These are phyloP conservation scores for Papilio elwesi DNA, from an alignment of 2,888 invertebrate genomes.

Conservation along the genomic window DNA sequence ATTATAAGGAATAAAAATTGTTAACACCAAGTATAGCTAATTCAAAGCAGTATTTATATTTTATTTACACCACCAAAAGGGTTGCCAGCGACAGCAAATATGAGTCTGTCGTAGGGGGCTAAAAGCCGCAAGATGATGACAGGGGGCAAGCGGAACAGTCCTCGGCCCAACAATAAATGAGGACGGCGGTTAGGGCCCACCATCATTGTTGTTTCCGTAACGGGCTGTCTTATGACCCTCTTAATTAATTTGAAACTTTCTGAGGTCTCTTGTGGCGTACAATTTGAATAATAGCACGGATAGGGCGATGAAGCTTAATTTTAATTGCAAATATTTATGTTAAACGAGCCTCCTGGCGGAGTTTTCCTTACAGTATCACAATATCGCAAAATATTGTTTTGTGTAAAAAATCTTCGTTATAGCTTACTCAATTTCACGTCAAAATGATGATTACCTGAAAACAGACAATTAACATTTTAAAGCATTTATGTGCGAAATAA, in stretches of 20 bases:
- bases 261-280: constrained; percentile 81
- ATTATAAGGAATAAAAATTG: not conserved
- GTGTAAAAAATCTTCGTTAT: not conserved
- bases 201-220: constrained; percentile 82
- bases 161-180: constrained; percentile 75
- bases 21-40: not conserved
- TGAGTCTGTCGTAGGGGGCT: constrained; percentile 56
- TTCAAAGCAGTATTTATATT: constrained; percentile 21
- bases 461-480: constrained; percentile 13
- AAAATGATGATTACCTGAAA: constrained; percentile 41
- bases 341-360: constrained; percentile 68
- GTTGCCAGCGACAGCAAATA: constrained; percentile 59
- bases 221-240: constrained; percentile 82
- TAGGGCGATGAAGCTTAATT: constrained; percentile 80
- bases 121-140: constrained; percentile 71
- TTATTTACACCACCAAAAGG: constrained; percentile 62
- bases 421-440: constrained; percentile 16
- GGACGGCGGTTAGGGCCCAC: constrained; percentile 67
- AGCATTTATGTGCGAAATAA: not conserved
- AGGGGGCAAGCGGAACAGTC: constrained; percentile 67
- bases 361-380: constrained; percentile 20
- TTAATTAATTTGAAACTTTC: constrained; percentile 85
- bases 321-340: constrained; percentile 85
- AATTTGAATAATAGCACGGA: constrained; percentile 83
- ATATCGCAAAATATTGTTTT: constrained; percentile 3